Base-by-base conservation (phyloP, 2,797 vertebrate species). In the Labeo calbasu region DNA sequence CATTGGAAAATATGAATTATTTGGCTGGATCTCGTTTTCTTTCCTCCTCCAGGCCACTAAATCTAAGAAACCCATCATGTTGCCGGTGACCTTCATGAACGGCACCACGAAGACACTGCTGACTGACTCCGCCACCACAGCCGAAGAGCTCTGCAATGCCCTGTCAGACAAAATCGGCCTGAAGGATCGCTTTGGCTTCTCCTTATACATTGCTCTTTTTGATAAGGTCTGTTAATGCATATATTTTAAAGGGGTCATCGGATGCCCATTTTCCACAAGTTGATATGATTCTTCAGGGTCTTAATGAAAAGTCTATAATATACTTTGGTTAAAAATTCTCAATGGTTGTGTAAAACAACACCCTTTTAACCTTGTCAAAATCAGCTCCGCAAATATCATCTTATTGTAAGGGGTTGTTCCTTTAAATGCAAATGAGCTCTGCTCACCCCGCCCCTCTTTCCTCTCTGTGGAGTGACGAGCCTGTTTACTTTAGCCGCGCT, bases 1-100 rank as follows among this genome's bases (percentile, higher is more conserved):
- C 5, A 66, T 23, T 77, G 12, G 23, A 28, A 57, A 80, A 78
- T 73, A 55, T 78, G 46, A 80, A 77, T 50, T 75, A 70, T 83
- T 43, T 82, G 40, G 32, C 46, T 82, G 23, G 36, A 36, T 80
- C 46, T 81, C 48, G 77, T 53, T 85, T 8, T 59, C 50, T 86
- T 75, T 40, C n/a, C 7, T 46, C 5, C 21, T n/a, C 69, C 81
- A 99, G 98, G 98, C 98, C 55, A 99, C 97, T 7, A 99, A 99
- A 85, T 99, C 98, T 7, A 99, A 99, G 93, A 99, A 99, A 84
- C 97, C 98, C 0, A 99, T 99, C 90, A 97, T 99, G 97, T 83
- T 99, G 11, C 98, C 98, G 0, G 96, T 99, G 32, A 99, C 98
- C 0, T 99, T 99, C 85, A 99, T 99, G 98, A 98, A 99, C 0